A percentile compares a stretch with the other conserved stretches of the same genome.
Evolutionary conservation across 2,797 vertebrate genomes (phyloP).

Genomic region (Eurystomus glaucurus): DNA sequence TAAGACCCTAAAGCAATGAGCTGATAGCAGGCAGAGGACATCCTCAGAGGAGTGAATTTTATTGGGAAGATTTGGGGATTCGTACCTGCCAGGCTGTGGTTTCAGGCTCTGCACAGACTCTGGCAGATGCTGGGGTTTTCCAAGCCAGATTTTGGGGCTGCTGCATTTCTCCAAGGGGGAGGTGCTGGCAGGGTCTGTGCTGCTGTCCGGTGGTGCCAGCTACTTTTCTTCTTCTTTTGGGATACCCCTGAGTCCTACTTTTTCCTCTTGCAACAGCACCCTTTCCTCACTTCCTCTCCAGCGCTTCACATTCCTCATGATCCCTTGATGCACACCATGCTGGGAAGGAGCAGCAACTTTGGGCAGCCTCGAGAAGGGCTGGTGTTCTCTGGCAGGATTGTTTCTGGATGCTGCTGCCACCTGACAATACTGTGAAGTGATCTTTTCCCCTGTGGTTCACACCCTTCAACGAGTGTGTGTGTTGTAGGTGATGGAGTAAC

Average conservation of each 20-base stretch:
- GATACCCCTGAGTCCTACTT: not conserved
- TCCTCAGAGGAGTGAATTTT: not conserved
- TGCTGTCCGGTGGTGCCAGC: not conserved
- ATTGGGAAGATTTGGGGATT: not conserved
- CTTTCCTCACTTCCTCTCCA: not conserved
- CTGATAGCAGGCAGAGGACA: not conserved
- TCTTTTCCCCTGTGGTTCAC: constrained; percentile 11
- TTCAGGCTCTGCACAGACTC: not conserved
- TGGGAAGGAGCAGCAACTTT: not conserved
- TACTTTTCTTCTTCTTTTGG: not conserved
- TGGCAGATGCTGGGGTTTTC: not conserved
- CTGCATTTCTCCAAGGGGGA: not conserved
- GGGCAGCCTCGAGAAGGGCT: not conserved
- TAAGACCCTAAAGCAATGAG: not conserved
- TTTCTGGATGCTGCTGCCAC: constrained; percentile 10
- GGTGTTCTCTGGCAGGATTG: not conserved
- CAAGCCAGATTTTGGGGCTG: not conserved
- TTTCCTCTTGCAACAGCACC: not conserved
- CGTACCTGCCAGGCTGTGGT: not conserved
- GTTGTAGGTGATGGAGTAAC: not conserved
- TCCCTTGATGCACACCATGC: fast-evolving
- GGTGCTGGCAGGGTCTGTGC: not conserved
- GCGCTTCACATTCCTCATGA: not conserved
- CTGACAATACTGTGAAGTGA: not conserved
- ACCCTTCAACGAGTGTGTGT: fast-evolving